Evolutionary conservation across 2,888 invertebrate genomes (phyloP), one percentile per base, ranked within the genome.

Genomic region (Sipha maydis): DNA sequence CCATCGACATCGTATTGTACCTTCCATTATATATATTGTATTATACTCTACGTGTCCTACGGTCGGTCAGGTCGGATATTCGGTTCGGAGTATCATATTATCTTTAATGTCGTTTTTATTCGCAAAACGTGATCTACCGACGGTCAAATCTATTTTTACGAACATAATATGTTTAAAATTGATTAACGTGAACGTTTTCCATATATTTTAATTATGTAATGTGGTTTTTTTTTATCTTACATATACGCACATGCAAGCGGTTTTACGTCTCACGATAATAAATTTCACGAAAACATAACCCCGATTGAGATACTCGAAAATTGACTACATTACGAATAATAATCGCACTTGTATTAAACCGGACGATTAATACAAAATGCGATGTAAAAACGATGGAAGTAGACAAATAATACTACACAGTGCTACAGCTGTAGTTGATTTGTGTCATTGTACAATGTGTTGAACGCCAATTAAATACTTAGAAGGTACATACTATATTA

Each of bases 121-220:
- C 28, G 28, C 41, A 11, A 71, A 82, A 71, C 82, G 54, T 83
- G 73, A 73, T 54, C 73, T 31, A 28, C 38, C 19, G 61, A 56
- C 28, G 61, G 28, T 56, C 56, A 14, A 25, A 56, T 61, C 25
- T 38, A 34, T 78, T 25, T 78, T 31, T 56, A 78, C 19, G 25
- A 25, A 56, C 56, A 2, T 56, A 56, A 34, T 54, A 77, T 28
- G 48, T 79, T 79, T 61, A 9, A 34, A 79, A 61, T 79, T 34
- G 56, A 79, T 61, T 34, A 56, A 21, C 54, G 54, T 14, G 21
- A 79, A 21, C 34, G 56, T 54, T 34, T 56, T 25, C 61, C 48
- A 14, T 48, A 48, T 48, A 61, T 61, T 61, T 61, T 25, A 61
- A 61, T 61, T 61, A 61, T 25, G 25, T 21, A 25, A 61, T 0